phyloP scores from a whole-genome alignment of 1,140 invertebrate species.

The Hycleus cichorii region DNA sequence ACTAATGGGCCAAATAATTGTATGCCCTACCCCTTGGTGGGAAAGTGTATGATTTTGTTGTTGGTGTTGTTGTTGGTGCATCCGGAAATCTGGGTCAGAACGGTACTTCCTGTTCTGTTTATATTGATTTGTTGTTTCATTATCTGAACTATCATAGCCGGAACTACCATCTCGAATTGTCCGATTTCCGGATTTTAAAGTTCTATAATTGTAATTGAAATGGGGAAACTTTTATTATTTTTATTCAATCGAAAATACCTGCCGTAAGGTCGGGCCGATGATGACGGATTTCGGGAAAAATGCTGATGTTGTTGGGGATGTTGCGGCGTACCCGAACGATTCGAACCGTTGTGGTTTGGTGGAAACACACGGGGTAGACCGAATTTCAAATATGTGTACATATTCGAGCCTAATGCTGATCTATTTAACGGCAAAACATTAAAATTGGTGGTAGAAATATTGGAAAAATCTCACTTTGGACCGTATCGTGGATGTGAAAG shows the following conservation, averaged over 20 bases:
- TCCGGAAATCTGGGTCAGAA: conserved; percentile 76
- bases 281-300: conserved; percentile 26
- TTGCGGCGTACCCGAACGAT: conserved; percentile 49
- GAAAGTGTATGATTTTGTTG: conserved; percentile 40
- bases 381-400: conserved; percentile 89
- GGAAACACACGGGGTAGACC: conserved; percentile 85
- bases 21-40: conserved; percentile 41
- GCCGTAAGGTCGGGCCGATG: conserved; percentile 30
- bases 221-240: background rate
- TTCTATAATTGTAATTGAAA: conserved; percentile 24
- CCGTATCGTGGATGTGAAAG: conserved; percentile 84
- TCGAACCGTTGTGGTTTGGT: conserved; percentile 58
- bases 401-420: conserved; percentile 76
- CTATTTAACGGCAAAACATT: conserved; percentile 37
- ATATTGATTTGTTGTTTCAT: conserved; percentile 56
- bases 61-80: conserved; percentile 47
- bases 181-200: conserved; percentile 39
- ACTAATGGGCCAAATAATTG: background rate
- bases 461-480: conserved; percentile 57
- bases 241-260: conserved; percentile 21
- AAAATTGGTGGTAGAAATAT: background rate
- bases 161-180: conserved; percentile 59
- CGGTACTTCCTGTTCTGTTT: conserved; percentile 59
- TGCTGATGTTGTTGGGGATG: conserved; percentile 10
- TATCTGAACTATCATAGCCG: conserved; percentile 78